Evolutionary conservation across 2,888 invertebrate species (phyloP), one percentile per base, ranked within the genome.

Genomic region (Phymatocera aterrima): DNA sequence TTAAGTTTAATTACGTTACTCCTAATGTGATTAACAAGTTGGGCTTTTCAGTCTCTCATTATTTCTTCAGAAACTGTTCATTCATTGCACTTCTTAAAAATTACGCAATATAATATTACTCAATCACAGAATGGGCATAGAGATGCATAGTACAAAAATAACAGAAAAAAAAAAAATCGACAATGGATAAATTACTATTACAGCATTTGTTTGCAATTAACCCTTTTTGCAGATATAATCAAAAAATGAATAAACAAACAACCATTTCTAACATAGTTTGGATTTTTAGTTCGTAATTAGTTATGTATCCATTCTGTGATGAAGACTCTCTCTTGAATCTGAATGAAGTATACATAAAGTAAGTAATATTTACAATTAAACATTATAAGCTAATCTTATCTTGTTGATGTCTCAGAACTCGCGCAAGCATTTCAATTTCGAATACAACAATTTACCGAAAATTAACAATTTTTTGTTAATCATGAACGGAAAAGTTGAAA

Each of bases 31-130:
- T 37, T 34, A 37, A 37, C 37, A 64, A 64, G 37, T 64, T 24
- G 37, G 18, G 37, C 21, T 37, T n/a, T n/a, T 64, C 64, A 64
- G 37, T 64, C 64, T 40, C 64, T 34, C 37, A 64, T 15, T 64
- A n/a, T n/a, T n/a, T n/a, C n/a, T 64, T 64, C 37, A 37, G 64
- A 64, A 64, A 64, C 64, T 64, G 34, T n/a, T n/a, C n/a, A 64
- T 40, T 64, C 37, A 64, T 64, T 64, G 64, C 64, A 64, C 64
- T 40, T 64, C 21, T 40, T 12, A 64, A 21, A 64, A 37, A 64
- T 34, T 6, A 64, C 12, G 18, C 10, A 64, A 34, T 40, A n/a
- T n/a, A n/a, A 64, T 64, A 64, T 34, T 6, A 64, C 12, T 40
- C 10, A 64, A 34, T 40, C 64, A 21, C 37, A 64, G 21, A 64